Base-by-base conservation (phyloP, 2,888 invertebrate genomes). In the Hemaris fuciformis region DNA sequence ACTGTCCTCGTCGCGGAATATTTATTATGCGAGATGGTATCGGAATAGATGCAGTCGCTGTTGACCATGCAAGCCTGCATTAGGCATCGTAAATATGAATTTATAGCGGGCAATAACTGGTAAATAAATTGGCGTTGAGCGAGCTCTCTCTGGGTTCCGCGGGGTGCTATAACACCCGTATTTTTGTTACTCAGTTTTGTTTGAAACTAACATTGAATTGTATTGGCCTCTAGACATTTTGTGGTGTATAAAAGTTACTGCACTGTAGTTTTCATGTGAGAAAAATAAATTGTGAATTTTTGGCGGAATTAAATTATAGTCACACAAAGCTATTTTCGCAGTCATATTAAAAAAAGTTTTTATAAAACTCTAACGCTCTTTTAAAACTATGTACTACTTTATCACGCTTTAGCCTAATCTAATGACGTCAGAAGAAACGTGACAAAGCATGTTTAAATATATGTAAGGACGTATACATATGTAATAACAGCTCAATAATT, bases 11-110 rank as follows among this genome's bases (percentile, higher is more conserved):
- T 43, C 23, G 25, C 23, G 7, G 42, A 43, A 22, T 73, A 71
- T 76, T 77, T 72, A 76, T 78, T 77, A 73, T 68, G 67, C 70
- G 62, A 71, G 76, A 81, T 79, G 70, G 53, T 70, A 83, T 79
- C 77, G 64, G 59, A 62, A 72, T 80, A 77, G 81, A 80, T 80
- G 80, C 80, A 80, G 73, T 76, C 65, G 66, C 73, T 69, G 76
- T 68, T 79, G 80, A 75, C 77, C 75, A 72, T 67, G 65, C 75
- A 75, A 77, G 77, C 83, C 73, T 79, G 85, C 81, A 88, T 88
- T 88, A 89, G 76, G 67, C 73, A 73, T 80, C 84, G 80, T 88
- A 88, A 89, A 88, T 87, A 83, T 79, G 71, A 85, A 88, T 88
- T 89, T 88, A 88, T 83, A 78, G 70, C 66, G 66, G 66, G 74